phyloP scores from a whole-genome alignment of 1,140 invertebrate species.

The Thalassaphorura encarpata region DNA sequence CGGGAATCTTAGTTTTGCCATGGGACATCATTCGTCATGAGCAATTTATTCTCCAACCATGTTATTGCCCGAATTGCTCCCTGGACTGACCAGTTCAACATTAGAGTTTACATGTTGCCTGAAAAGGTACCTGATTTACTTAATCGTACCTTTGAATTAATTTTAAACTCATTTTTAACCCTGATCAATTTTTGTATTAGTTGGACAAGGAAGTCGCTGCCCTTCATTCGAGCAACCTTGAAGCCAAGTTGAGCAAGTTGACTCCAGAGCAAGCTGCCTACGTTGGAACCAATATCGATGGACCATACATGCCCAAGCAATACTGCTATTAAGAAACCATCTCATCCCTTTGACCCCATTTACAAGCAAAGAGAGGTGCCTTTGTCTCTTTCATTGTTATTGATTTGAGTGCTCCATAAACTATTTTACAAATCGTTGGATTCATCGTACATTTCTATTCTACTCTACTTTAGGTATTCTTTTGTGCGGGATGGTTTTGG shows the following conservation, averaged over 20 bases:
- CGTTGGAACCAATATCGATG: slow-evolving; percentile 71
- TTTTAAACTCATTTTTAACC: slow-evolving; percentile 5
- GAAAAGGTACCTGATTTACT: slow-evolving; percentile 59
- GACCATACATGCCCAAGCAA: slow-evolving; percentile 95
- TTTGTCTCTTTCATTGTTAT: too few relatives aligned
- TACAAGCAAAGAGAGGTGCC: too few relatives aligned
- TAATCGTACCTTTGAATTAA: background rate
- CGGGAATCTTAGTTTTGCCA: slow-evolving; percentile 97
- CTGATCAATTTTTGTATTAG: slow-evolving; percentile 41
- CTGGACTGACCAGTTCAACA: slow-evolving; percentile 75
- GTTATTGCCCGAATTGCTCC: slow-evolving; percentile 96
- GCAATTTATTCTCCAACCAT: slow-evolving; percentile 99
- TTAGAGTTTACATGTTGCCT: slow-evolving; percentile 87
- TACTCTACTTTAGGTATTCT: too few relatives aligned
- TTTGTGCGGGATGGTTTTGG: too few relatives aligned
- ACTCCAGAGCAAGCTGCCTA: slow-evolving; percentile 80
- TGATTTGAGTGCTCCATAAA: too few relatives aligned
- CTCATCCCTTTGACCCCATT: too few relatives aligned
- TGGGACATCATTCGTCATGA: slow-evolving; percentile 99
- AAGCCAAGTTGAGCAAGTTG: slow-evolving; percentile 92
- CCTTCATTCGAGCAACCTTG: slow-evolving; percentile 90
- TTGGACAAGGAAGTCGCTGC: slow-evolving; percentile 97
- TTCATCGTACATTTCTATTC: too few relatives aligned
- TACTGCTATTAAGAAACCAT: slow-evolving; percentile 83
- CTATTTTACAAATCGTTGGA: too few relatives aligned